Evolutionary conservation across 1,140 invertebrate genomes (phyloP).

Genomic region (Drosophila ananassae): DNA sequence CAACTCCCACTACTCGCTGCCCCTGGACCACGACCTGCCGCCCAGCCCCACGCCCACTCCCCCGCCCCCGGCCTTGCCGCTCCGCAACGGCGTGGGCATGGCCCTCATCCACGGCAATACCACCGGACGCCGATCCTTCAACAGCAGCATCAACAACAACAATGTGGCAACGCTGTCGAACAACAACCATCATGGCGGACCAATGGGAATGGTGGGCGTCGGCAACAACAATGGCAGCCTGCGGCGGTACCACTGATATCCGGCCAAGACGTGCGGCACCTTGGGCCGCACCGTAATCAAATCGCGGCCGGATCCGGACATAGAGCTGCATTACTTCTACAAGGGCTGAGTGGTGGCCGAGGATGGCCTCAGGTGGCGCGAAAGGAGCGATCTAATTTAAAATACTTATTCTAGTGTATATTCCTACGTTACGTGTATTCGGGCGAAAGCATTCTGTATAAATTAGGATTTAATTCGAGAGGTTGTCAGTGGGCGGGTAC

Average conservation of each 20-base stretch:
- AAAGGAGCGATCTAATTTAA: slow-evolving; percentile 42
- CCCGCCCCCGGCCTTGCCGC: slow-evolving; percentile 73
- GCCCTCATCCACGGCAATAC: slow-evolving; percentile 74
- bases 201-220: slow-evolving; percentile 20
- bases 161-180: slow-evolving; percentile 69
- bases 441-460: slow-evolving; percentile 68
- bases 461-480: slow-evolving; percentile 68
- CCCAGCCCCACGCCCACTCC: slow-evolving; percentile 72
- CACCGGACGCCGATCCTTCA: slow-evolving; percentile 73
- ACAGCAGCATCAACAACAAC: slow-evolving; percentile 62
- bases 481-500: slow-evolving; percentile 24
- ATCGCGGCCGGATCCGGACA: slow-evolving; percentile 49
- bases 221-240: slow-evolving; percentile 76
- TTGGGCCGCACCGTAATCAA: slow-evolving; percentile 61
- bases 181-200: slow-evolving; percentile 58
- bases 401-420: slow-evolving; percentile 44
- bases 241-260: slow-evolving; percentile 80
- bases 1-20: slow-evolving; percentile 80
- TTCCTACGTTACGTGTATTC: slow-evolving; percentile 67
- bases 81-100: slow-evolving; percentile 74
- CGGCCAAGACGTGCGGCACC: slow-evolving; percentile 70
- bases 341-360: slow-evolving; percentile 49
- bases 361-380: neutral
- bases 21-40: slow-evolving; percentile 73
- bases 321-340: slow-evolving; percentile 68